These are phyloP conservation scores for Calephelis perditalis DNA, from an alignment of 2,888 invertebrate genomes.

Conservation along the genomic window DNA sequence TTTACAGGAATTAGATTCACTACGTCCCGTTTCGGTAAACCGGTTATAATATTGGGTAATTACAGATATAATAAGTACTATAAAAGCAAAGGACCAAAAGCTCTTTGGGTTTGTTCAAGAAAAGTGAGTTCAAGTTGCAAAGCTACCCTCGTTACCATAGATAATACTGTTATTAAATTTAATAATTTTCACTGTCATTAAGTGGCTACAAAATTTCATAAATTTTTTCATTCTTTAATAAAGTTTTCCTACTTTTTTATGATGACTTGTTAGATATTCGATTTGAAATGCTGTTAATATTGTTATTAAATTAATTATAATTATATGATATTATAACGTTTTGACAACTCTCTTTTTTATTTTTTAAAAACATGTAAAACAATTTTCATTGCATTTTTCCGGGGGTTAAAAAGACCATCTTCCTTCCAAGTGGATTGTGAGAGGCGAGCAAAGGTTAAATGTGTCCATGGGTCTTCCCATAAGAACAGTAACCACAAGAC, in stretches of 20 bases:
- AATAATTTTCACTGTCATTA: slow-evolving; percentile 36
- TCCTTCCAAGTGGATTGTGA: too few relatives aligned
- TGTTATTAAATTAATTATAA: neutral
- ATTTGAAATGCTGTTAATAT: neutral
- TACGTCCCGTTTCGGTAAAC: slow-evolving; percentile 36
- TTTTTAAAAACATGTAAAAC: too few relatives aligned
- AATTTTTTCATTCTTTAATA: too few relatives aligned
- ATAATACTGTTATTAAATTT: slow-evolving; percentile 27
- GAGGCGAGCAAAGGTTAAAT: too few relatives aligned
- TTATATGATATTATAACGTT: too few relatives aligned
- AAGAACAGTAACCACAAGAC: too few relatives aligned
- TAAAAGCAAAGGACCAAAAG: slow-evolving; percentile 34
- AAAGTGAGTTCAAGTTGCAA: slow-evolving; percentile 31
- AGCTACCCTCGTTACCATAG: slow-evolving; percentile 33
- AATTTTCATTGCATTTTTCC: too few relatives aligned
- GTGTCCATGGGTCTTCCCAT: too few relatives aligned
- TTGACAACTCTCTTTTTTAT: too few relatives aligned
- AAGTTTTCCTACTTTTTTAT: too few relatives aligned
- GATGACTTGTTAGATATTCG: neutral
- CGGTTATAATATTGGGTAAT: slow-evolving; percentile 28
- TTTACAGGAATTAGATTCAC: slow-evolving; percentile 23
- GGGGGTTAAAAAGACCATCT: too few relatives aligned
- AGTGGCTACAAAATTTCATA: neutral
- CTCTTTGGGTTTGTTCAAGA: slow-evolving; percentile 39
- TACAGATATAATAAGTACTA: slow-evolving; percentile 34